Percentiles rank a stretch among this genome's conserved stretches.
Evolutionary conservation across 2,888 invertebrate genomes (phyloP).

Genomic region (Abrostola tripartita): DNA sequence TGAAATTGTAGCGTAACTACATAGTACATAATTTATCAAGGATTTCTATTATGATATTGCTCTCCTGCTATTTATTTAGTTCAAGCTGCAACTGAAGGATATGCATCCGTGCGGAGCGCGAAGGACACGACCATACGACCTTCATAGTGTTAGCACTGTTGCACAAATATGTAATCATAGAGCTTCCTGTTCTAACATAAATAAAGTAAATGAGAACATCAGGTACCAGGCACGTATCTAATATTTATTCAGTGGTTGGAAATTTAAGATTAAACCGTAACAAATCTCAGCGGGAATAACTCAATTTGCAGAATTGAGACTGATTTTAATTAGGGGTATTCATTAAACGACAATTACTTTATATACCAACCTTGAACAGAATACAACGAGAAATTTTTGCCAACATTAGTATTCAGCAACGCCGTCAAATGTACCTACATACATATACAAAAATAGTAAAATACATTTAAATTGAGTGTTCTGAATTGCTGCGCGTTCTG

Average conservation of each 20-base stretch:
- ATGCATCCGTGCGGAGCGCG: conserved; percentile 12
- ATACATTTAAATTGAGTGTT: conserved; percentile 49
- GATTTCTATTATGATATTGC: conserved; percentile 3
- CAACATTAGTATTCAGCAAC: conserved; percentile 48
- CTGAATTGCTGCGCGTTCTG: conserved; percentile 25
- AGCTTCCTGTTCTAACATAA: conserved; percentile 10
- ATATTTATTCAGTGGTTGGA: conserved; percentile 17
- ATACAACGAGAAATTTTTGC: conserved; percentile 34
- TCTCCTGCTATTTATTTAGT: conserved; percentile 10
- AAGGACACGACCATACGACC: conserved; percentile 40
- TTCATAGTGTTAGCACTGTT: conserved; percentile 37
- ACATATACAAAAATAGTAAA: too few species aligned
- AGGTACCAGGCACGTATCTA: conserved; percentile 9
- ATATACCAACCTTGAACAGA: conserved; percentile 38
- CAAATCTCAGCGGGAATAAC: conserved; percentile 29
- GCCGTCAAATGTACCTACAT: conserved; percentile 41
- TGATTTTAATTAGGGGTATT: conserved; percentile 47
- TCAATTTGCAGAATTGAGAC: conserved; percentile 34
- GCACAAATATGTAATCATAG: conserved; percentile 24
- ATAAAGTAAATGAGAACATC: conserved; percentile 20
- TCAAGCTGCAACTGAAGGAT: conserved; percentile 12
- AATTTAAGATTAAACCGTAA: conserved; percentile 30
- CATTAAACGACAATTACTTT: conserved; percentile 47
- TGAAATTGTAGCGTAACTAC: not conserved
- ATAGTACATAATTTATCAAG: conserved; percentile 12